These are phyloP conservation scores for Drosophila lini DNA, from an alignment of 1,140 invertebrate species.

Conservation along the genomic window DNA sequence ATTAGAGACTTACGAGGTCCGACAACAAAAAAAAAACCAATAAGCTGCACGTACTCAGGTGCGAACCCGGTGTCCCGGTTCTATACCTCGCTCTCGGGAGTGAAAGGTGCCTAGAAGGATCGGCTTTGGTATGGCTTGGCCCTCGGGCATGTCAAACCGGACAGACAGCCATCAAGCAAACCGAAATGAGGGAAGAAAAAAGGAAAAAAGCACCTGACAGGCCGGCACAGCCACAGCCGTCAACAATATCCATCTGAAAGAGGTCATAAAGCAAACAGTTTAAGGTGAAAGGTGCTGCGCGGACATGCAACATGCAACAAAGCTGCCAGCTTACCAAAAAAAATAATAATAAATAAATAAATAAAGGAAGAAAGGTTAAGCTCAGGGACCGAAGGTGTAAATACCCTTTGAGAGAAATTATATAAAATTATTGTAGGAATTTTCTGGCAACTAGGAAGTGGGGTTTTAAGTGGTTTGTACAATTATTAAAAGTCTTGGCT, in stretches of 20 bases:
- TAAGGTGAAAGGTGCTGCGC: slow-evolving; percentile 79
- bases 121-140: slow-evolving; percentile 12
- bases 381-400: neutral
- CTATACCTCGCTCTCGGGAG: slow-evolving; percentile 15
- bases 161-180: slow-evolving; percentile 32
- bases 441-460: neutral
- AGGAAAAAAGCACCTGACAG: slow-evolving; percentile 57
- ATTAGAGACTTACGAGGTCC: slow-evolving; percentile 66
- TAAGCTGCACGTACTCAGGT: slow-evolving; percentile 44
- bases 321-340: slow-evolving; percentile 10
- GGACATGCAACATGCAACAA: slow-evolving; percentile 46
- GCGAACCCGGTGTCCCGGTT: slow-evolving; percentile 26
- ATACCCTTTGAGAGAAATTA: slow-evolving; percentile 14
- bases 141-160: slow-evolving; percentile 39
- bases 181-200: slow-evolving; percentile 10
- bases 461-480: neutral
- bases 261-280: slow-evolving; percentile 80
- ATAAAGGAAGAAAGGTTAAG: slow-evolving; percentile 1
- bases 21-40: slow-evolving; percentile 11
- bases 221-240: slow-evolving; percentile 20
- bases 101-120: slow-evolving; percentile 55
- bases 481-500: neutral
- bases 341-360: neutral
- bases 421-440: neutral
- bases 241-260: slow-evolving; percentile 63